These are phyloP conservation scores for Nephila pilipes DNA, from an alignment of 1,140 invertebrate species.

Conservation along the genomic window DNA sequence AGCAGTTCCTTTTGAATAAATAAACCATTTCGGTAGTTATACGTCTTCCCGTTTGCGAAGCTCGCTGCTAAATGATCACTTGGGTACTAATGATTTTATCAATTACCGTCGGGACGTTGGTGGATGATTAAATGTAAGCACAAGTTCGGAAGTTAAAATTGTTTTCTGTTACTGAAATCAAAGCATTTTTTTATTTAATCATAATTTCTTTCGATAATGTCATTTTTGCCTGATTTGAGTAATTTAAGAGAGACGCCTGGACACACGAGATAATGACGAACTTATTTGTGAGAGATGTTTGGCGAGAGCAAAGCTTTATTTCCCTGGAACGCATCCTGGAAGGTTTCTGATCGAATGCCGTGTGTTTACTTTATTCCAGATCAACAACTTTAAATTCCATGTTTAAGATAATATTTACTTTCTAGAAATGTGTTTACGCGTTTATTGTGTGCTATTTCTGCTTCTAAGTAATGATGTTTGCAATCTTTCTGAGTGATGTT, in stretches of 20 bases:
- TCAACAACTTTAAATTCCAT: too few species aligned
- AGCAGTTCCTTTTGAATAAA: slow-evolving; percentile 9
- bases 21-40: slow-evolving; percentile 23
- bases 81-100: slow-evolving; percentile 23
- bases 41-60: background rate
- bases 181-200: background rate
- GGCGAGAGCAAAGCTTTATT: too few species aligned
- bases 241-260: background rate
- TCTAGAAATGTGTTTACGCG: too few species aligned
- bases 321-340: too few species aligned
- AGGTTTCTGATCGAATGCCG: too few species aligned
- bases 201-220: background rate
- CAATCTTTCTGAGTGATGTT: too few species aligned
- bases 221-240: background rate
- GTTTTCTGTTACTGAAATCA: background rate
- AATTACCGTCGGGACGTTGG: background rate
- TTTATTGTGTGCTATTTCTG: too few species aligned
- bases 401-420: too few species aligned
- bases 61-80: background rate
- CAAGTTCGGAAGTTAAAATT: background rate
- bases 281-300: too few species aligned
- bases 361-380: too few species aligned
- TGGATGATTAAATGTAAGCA: background rate
- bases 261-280: too few species aligned
- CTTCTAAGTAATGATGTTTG: too few species aligned